Base-by-base conservation (phyloP, 2,113 vertebrate genomes). In the Morone saxatilis region DNA sequence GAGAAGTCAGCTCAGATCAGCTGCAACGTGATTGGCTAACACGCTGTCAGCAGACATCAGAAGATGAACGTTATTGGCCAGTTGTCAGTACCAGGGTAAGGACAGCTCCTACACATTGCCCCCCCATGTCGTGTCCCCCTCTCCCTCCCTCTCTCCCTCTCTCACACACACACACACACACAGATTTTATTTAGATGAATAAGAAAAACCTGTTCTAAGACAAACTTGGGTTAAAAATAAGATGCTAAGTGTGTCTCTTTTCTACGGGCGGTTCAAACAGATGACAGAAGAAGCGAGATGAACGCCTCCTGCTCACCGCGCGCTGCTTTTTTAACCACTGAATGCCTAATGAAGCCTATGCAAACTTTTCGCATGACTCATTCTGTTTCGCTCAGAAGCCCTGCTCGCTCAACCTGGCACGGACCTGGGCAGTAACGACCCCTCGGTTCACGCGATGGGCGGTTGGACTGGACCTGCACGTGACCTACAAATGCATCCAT, bases 11-110 rank as follows among this genome's bases (percentile, higher is more conserved):
- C 95, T 96, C 94, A 97, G 95, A 93, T 91, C 92, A 94, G 91
- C 94, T 84, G 95, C 88, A 36, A 88, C 88, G 87, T 92, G 86
- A 99, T 98, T 99, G 98, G 98, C 69, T 89, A 89, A 83, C 60
- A 67, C 89, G 71, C 83, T 91, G 97, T 99, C 98, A 99, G 98
- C 97, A 97, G 98, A 99, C 98, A 99, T 98, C 97, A 97, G 95
- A 97, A 96, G 96, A 96, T 96, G 92, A 92, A 86, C 78, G 88
- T 89, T 81, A 99, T 97, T 98, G 98, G 97, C 91, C 85, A 38
- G 67, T 48, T 60, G 89, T 88, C 89, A 93, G 93, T 92, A 94
- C 91, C 87, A 89, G 88, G 88, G 89, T 66, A 79, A 87, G 88
- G 87, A 89, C 92, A 93, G 91, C 88, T 93, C 91, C 84, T 63